phyloP scores from a whole-genome alignment of 2,888 invertebrate species.

The Chydorus sphaericus region DNA sequence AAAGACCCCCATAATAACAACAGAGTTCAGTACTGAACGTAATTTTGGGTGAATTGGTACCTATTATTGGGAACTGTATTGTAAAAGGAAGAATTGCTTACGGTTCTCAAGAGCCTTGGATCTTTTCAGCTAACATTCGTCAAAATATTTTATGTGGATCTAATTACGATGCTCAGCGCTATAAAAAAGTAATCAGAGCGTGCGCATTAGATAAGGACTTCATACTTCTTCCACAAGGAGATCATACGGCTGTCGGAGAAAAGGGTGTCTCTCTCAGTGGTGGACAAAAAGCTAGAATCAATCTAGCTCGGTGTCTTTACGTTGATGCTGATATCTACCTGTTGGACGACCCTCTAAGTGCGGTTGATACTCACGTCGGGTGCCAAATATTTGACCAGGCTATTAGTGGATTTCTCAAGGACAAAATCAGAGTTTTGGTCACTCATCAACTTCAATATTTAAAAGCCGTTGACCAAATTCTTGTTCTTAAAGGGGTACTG shows the following conservation, averaged over 20 bases:
- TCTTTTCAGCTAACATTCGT: constrained; percentile 57
- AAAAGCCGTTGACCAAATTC: constrained; percentile 46
- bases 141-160: constrained; percentile 88
- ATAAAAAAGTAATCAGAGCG: constrained; percentile 23
- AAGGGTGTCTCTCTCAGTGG: constrained; percentile 37
- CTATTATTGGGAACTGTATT: constrained; percentile 26
- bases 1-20: neutral
- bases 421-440: constrained; percentile 32
- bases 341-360: constrained; percentile 36
- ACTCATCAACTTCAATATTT: constrained; percentile 75
- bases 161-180: constrained; percentile 33
- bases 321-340: constrained; percentile 34
- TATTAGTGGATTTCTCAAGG: constrained; percentile 26
- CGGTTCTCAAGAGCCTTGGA: constrained; percentile 56
- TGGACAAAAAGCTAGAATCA: constrained; percentile 38
- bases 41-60: constrained; percentile 33
- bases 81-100: constrained; percentile 32
- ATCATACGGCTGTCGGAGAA: constrained; percentile 37
- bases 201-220: constrained; percentile 34
- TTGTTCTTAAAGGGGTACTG: constrained; percentile 51
- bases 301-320: constrained; percentile 32
- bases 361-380: constrained; percentile 35
- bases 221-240: constrained; percentile 32
- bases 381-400: constrained; percentile 33
- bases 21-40: constrained; percentile 22